Conservation (phyloP, 53 echinoderm and acorn worm species). For the Temnopleurus reevesii region DNA sequence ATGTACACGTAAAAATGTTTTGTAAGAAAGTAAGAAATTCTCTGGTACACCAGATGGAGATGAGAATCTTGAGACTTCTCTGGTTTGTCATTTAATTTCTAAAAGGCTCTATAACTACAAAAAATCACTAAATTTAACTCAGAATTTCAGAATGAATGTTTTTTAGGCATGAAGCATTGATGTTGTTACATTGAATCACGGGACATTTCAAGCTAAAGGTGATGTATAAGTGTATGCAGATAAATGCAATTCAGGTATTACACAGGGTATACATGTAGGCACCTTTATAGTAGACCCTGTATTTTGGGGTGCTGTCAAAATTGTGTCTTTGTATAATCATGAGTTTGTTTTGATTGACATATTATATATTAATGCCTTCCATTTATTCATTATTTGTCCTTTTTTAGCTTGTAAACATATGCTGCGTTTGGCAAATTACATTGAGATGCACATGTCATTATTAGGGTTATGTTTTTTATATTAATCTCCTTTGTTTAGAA, state of each 20-base stretch:
- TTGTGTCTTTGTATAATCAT: not conserved
- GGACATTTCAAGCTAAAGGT: not conserved
- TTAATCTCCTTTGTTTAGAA: too few species aligned
- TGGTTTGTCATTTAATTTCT: too few species aligned
- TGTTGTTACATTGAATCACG: not conserved
- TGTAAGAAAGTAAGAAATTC: too few species aligned
- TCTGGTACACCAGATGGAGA: too few species aligned
- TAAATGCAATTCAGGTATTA: slow-evolving; percentile 21
- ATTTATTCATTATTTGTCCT: not conserved
- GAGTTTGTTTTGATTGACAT: not conserved
- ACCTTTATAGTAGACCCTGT: not conserved
- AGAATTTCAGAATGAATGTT: too few species aligned
- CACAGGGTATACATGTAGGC: slow-evolving; percentile 19
- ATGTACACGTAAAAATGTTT: too few species aligned
- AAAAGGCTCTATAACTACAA: too few species aligned
- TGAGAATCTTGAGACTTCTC: too few species aligned
- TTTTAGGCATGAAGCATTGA: not conserved
- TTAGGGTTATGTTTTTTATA: too few species aligned
- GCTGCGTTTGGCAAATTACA: too few species aligned
- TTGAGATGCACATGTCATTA: too few species aligned
- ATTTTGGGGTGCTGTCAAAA: not conserved
- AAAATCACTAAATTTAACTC: too few species aligned
- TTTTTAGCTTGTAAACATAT: not conserved
- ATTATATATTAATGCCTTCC: not conserved
- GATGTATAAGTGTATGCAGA: slow-evolving; percentile 17